Conservation (phyloP, 1,140 invertebrate genomes). For the Centruroides vittatus region DNA sequence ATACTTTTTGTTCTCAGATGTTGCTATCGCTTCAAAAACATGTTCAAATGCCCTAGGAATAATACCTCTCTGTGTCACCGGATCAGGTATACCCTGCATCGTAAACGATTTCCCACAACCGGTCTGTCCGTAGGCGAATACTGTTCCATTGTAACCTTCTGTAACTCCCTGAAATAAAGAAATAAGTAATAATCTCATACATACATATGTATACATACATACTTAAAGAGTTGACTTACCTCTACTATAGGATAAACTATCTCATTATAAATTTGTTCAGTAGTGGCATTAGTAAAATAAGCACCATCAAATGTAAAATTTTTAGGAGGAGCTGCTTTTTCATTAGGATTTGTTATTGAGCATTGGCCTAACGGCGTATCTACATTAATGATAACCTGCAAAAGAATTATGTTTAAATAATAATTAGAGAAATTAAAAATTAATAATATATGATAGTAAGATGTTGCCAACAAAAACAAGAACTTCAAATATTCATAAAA, state of each 20-base stretch:
- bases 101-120: constrained; percentile 61
- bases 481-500: too few species aligned
- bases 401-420: constrained; percentile 12
- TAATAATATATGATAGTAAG: too few species aligned
- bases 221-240: constrained; percentile 28
- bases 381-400: constrained; percentile 57
- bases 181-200: background rate
- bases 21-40: constrained; percentile 78
- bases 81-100: constrained; percentile 54
- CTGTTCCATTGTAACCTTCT: constrained; percentile 74
- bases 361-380: constrained; percentile 40
- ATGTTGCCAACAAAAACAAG: too few species aligned
- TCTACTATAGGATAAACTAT: constrained; percentile 51
- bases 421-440: too few species aligned
- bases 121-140: constrained; percentile 79
- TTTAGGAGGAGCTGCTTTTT: constrained; percentile 45
- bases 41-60: constrained; percentile 52
- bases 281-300: constrained; percentile 42
- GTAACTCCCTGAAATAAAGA: constrained; percentile 47
- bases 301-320: constrained; percentile 59
- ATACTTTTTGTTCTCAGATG: constrained; percentile 63
- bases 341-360: constrained; percentile 41
- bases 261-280: constrained; percentile 51
- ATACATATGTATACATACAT: background rate
- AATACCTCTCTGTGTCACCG: constrained; percentile 46